A percentile compares a stretch with the other conserved stretches of the same genome.
Evolutionary conservation across 2,113 vertebrate genomes (phyloP).

Genomic region (Clinocottus analis): DNA sequence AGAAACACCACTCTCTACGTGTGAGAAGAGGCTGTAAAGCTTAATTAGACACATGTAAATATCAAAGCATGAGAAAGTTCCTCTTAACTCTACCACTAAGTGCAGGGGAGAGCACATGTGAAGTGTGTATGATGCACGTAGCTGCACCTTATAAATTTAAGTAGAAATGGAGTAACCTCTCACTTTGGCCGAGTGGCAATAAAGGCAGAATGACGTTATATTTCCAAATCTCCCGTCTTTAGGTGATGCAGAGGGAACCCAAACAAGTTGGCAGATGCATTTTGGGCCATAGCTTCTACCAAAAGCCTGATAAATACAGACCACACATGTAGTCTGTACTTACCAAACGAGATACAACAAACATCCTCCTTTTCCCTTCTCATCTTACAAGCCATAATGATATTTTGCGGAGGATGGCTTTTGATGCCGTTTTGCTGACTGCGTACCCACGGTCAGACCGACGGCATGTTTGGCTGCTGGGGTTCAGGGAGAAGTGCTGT

Average conservation of each 20-base stretch:
- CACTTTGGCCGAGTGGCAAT: slow-evolving; percentile 41
- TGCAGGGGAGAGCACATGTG: slow-evolving; percentile 64
- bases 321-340: slow-evolving; percentile 81
- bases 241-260: slow-evolving; percentile 51
- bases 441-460: slow-evolving; percentile 66
- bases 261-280: slow-evolving; percentile 56
- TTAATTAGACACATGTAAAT: slow-evolving; percentile 79
- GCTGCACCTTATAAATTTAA: slow-evolving; percentile 66
- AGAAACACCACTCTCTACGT: slow-evolving; percentile 51
- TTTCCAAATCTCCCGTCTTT: slow-evolving; percentile 29
- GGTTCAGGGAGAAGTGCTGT: slow-evolving; percentile 72
- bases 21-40: slow-evolving; percentile 65
- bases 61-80: slow-evolving; percentile 82
- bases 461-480: slow-evolving; percentile 63
- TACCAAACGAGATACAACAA: slow-evolving; percentile 75
- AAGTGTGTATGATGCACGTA: slow-evolving; percentile 70
- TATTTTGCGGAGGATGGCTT: slow-evolving; percentile 72
- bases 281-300: slow-evolving; percentile 34
- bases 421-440: slow-evolving; percentile 77
- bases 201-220: slow-evolving; percentile 24
- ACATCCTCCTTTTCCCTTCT: slow-evolving; percentile 75
- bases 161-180: slow-evolving; percentile 45
- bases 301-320: slow-evolving; percentile 70
- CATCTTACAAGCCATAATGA: slow-evolving; percentile 78
- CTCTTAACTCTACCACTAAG: slow-evolving; percentile 78